These are phyloP conservation scores for Clusia tigrina DNA, from an alignment of 2,888 invertebrate species.

Conservation along the genomic window DNA sequence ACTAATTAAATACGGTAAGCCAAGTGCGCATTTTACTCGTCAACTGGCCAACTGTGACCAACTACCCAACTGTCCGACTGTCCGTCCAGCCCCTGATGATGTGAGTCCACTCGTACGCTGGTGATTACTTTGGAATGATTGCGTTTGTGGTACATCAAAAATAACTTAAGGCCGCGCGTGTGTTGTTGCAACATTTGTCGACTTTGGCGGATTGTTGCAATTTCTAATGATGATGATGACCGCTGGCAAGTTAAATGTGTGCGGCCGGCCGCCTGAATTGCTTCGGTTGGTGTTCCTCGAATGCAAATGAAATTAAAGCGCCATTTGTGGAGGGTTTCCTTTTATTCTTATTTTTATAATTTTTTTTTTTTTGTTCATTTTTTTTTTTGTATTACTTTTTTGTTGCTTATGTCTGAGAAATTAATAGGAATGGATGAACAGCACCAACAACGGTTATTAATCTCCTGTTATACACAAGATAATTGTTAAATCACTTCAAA, in stretches of 20 bases:
- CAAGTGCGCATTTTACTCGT: no score
- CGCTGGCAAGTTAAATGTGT: constrained; percentile 22
- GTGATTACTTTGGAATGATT: neutral
- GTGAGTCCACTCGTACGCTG: constrained; percentile 6
- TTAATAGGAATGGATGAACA: neutral
- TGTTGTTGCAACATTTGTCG: neutral
- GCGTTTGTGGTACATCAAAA: constrained; percentile 32
- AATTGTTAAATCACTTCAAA: constrained; percentile 18
- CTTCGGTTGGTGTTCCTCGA: neutral
- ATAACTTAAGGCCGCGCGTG: constrained; percentile 30
- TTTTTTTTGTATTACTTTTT: neutral
- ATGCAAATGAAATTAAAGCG: constrained; percentile 23
- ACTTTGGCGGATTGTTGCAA: constrained; percentile 24
- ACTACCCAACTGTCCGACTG: neutral
- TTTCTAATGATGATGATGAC: constrained; percentile 39
- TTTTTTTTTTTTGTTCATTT: neutral
- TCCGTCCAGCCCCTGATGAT: neutral
- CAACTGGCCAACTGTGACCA: no score
- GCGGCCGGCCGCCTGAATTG: constrained; percentile 6
- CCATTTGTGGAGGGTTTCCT: constrained; percentile 17
- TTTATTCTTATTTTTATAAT: neutral
- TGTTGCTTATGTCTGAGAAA: neutral
- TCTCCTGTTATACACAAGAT: constrained; percentile 15
- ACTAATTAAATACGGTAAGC: neutral
- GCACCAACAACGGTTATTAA: constrained; percentile 16